Evolutionary conservation across 1,140 invertebrate genomes (phyloP).

Genomic region (Scaptomyza pallida): DNA sequence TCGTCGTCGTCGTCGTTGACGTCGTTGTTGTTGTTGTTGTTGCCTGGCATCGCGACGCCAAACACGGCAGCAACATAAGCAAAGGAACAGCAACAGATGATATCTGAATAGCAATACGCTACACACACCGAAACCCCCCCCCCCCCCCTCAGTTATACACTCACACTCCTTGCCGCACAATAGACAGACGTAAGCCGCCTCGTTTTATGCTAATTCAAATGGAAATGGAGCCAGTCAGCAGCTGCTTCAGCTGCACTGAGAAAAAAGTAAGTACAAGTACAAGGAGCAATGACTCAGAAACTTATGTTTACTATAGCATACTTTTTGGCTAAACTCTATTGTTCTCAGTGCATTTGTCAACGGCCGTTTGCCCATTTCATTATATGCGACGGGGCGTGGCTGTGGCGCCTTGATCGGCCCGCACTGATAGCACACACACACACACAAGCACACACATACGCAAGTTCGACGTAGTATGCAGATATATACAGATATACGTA

Average conservation of each 20-base stretch:
- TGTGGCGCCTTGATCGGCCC: slow-evolving; percentile 63
- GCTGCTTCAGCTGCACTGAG: slow-evolving; percentile 44
- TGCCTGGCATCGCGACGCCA: slow-evolving; percentile 16
- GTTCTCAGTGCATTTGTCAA: slow-evolving; percentile 8
- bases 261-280: background rate
- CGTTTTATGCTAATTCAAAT: slow-evolving; percentile 82
- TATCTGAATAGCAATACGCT: slow-evolving; percentile 57
- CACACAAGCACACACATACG: background rate
- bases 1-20: slow-evolving; percentile 14
- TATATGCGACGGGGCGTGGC: slow-evolving; percentile 26
- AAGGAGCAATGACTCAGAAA: too few relatives aligned
- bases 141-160: slow-evolving; percentile 2
- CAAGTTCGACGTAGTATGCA: too few relatives aligned
- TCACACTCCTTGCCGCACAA: slow-evolving; percentile 31
- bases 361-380: slow-evolving; percentile 22
- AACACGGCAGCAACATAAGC: slow-evolving; percentile 26
- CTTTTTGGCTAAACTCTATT: too few relatives aligned
- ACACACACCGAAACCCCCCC: slow-evolving; percentile 17
- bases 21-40: slow-evolving; percentile 1
- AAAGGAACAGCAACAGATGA: slow-evolving; percentile 70
- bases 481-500: too few relatives aligned
- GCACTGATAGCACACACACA: slow-evolving; percentile 57
- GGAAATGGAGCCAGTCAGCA: slow-evolving; percentile 81
- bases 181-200: slow-evolving; percentile 80
- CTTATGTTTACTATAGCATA: too few relatives aligned